Percentiles rank a stretch among this genome's conserved stretches.
Evolutionary conservation across 2,888 invertebrate genomes (phyloP).

Genomic region (Chrysolina haemoptera): DNA sequence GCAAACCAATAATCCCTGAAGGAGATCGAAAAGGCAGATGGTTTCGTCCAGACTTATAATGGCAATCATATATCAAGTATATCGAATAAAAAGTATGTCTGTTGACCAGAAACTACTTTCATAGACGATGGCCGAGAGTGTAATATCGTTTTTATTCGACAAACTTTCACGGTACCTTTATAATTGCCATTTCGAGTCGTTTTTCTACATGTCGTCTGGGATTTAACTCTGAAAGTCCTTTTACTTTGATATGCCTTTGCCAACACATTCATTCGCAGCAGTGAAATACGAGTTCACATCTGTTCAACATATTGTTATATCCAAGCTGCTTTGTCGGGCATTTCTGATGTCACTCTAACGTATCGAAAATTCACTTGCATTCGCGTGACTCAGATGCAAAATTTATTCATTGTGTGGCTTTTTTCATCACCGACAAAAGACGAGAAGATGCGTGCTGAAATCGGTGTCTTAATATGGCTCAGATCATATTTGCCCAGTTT

Average conservation of each 20-base stretch:
- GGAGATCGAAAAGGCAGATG: not conserved
- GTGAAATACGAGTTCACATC: constrained; percentile 25
- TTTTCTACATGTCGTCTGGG: not conserved
- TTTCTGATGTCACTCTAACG: constrained; percentile 15
- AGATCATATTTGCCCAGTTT: no score
- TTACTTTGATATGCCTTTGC: constrained; percentile 23
- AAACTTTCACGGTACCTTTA: constrained; percentile 13
- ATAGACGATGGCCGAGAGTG: not conserved
- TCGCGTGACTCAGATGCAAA: not conserved
- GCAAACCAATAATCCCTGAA: no score
- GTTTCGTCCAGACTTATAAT: not conserved
- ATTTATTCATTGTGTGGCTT: not conserved
- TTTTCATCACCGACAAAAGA: not conserved
- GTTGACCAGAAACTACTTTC: not conserved
- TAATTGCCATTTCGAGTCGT: constrained; percentile 3
- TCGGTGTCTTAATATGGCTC: no score
- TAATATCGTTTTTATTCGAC: not conserved
- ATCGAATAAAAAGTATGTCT: not conserved
- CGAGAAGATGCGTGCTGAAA: no score
- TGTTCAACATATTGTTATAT: constrained; percentile 27
- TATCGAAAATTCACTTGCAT: constrained; percentile 1
- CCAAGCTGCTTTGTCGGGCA: constrained; percentile 2
- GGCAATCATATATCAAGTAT: not conserved
- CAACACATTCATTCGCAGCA: constrained; percentile 19
- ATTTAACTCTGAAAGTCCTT: constrained; percentile 5